Percentiles rank a stretch among this genome's conserved stretches.
Evolutionary conservation across 2,888 invertebrate genomes (phyloP).

Genomic region (Latrodectus hesperus): DNA sequence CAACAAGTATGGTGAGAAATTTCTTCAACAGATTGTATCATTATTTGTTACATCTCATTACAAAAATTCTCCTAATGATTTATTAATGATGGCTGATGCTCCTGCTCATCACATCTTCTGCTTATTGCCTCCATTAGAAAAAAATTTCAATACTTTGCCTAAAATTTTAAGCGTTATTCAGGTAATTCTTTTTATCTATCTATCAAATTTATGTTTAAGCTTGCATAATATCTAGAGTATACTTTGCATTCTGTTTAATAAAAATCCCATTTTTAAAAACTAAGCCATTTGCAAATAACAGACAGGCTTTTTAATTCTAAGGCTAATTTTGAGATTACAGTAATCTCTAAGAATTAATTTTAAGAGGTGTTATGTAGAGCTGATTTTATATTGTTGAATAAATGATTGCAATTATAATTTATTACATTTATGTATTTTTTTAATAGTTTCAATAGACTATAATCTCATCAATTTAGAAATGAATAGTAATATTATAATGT

Average conservation of each 20-base stretch:
- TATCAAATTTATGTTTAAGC: background rate
- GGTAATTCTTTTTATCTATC: slow-evolving; percentile 74
- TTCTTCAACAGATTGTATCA: slow-evolving; percentile 92
- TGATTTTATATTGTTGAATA: no score
- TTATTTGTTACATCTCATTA: slow-evolving; percentile 98
- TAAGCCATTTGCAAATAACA: background rate
- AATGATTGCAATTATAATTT: no score
- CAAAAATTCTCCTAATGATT: slow-evolving; percentile 98
- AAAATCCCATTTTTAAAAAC: background rate
- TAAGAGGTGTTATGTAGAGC: no score
- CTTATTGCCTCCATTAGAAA: slow-evolving; percentile 87
- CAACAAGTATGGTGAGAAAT: slow-evolving; percentile 87
- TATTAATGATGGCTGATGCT: slow-evolving; percentile 98
- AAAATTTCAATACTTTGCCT: slow-evolving; percentile 83
- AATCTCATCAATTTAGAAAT: no score
- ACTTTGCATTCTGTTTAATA: background rate
- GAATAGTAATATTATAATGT: no score
- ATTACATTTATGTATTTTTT: no score
- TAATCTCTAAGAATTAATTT: no score
- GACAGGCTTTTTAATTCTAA: no score
- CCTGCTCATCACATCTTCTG: slow-evolving; percentile 98
- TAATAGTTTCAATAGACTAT: no score
- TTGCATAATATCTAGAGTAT: background rate
- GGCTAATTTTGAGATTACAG: no score
- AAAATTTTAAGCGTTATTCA: slow-evolving; percentile 95